Evolutionary conservation across 2,888 invertebrate genomes (phyloP), one percentile per base, ranked within the genome.

Genomic region (Mesorhabditis belari): DNA sequence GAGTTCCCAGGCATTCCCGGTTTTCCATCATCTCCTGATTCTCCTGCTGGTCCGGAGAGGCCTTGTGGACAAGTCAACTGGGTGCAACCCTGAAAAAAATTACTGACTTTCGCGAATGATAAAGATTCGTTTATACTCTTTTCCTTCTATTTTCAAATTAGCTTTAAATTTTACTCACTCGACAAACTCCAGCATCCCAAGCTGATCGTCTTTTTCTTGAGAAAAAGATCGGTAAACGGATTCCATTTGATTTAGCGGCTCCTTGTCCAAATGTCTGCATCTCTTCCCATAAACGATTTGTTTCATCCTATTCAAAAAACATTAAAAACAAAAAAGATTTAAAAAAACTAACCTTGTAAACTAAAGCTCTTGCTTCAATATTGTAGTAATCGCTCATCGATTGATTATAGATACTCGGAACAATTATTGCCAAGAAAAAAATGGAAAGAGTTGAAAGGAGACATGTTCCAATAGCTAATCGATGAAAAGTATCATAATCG

Each of bases 301-400:
- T 60, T 29, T 66, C 64, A 3, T 53, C 53, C 66, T 66, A 44
- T n/a, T n/a, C n/a, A n/a, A n/a, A n/a, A n/a, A 57, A 57, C 55
- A 21, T 19, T 44, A 27, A 44, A n/a, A 26, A 49, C 5, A 24
- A 2, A 9, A 3, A 17, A 58, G 9, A 21, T 6, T 28, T n/a
- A 3, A 58, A 21, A 44, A 27, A 19, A 3, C 17, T 12, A 12
- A 63, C 63, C 63, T 55, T 63, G 59, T 53, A 63, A 17, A 55
- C 29, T 19, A 3, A 9, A 6, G 56, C 55, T 12, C 50, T 24
- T 12, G 52, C 27, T 50, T 64, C 61, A 12, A 61, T 58, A 26
- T 57, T 49, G 2, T 27, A 4, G 4, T 27, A 49, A 12, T 64
- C 58, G 5, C 17, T 52, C 0, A 51, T n/a, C 1, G 58, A 53